Conservation (phyloP, 1,140 invertebrate genomes). For the Ceratina calcarata region DNA sequence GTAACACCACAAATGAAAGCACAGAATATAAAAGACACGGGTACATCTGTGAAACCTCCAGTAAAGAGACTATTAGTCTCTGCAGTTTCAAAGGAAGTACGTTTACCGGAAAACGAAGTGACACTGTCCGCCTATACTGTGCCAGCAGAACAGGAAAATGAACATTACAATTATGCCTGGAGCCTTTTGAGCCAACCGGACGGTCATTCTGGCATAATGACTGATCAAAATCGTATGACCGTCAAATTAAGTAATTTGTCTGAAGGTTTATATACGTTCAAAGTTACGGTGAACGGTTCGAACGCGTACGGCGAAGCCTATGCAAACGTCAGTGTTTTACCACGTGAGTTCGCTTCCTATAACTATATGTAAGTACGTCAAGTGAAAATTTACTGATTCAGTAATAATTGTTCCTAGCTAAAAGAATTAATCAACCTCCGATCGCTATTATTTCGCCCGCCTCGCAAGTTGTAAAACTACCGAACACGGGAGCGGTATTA, state of each 20-base stretch:
- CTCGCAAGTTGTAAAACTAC: constrained; percentile 91
- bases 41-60: constrained; percentile 75
- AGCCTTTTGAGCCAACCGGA: constrained; percentile 90
- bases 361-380: constrained; percentile 1
- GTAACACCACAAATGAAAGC: constrained; percentile 71
- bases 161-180: constrained; percentile 94
- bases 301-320: constrained; percentile 90
- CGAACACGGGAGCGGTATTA: constrained; percentile 93
- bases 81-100: constrained; percentile 86
- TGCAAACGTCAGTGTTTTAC: constrained; percentile 95
- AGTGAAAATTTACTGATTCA: not conserved
- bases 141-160: constrained; percentile 86
- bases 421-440: constrained; percentile 91
- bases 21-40: constrained; percentile 66
- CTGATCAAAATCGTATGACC: constrained; percentile 90
- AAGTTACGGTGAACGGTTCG: constrained; percentile 88
- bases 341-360: constrained; percentile 81
- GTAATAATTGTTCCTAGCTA: constrained; percentile 81
- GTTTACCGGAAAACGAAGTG: constrained; percentile 81
- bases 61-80: constrained; percentile 88
- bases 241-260: constrained; percentile 89
- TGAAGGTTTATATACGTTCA: constrained; percentile 93
- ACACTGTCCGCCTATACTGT: constrained; percentile 89
- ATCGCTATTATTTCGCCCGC: constrained; percentile 92
- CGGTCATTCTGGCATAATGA: constrained; percentile 89